These are phyloP conservation scores for Gavialis gangeticus DNA, from an alignment of 2,113 vertebrate genomes.

Conservation along the genomic window DNA sequence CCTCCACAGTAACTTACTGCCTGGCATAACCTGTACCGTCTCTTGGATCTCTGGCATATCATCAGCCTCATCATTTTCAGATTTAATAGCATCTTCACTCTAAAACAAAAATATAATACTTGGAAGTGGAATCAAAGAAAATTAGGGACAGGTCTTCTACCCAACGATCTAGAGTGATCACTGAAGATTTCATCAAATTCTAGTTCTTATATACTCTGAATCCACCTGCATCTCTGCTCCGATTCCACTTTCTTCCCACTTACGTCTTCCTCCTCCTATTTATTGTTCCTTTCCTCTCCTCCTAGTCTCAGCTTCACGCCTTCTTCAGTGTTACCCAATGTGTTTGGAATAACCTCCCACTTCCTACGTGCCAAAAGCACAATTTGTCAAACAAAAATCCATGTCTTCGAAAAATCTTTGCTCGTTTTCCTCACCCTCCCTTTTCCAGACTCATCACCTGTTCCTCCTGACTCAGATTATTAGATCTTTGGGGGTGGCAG, in stretches of 20 bases:
- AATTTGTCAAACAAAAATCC: background rate
- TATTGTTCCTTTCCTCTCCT: background rate
- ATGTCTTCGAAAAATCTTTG: background rate
- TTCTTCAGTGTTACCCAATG: background rate
- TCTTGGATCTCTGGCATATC: constrained; percentile 93
- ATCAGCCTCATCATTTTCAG: constrained; percentile 87
- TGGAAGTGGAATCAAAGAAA: constrained; percentile 24
- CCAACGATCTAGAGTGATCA: background rate
- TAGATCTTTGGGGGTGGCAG: background rate
- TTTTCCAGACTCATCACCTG: background rate
- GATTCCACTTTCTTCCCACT: background rate
- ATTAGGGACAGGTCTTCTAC: background rate
- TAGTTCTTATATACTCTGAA: background rate
- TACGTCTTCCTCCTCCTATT: background rate
- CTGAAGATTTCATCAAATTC: background rate
- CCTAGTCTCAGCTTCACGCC: background rate
- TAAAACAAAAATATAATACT: constrained; percentile 57
- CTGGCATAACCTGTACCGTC: constrained; percentile 91
- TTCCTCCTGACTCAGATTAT: background rate
- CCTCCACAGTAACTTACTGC: constrained; percentile 96
- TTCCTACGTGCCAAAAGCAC: background rate
- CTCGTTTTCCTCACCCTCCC: background rate
- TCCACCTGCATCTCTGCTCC: background rate
- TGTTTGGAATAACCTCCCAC: background rate
- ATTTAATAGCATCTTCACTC: constrained; percentile 79